Evolutionary conservation across 2,888 invertebrate species (phyloP), one percentile per base, ranked within the genome.

Genomic region (Hofmannophila pseudospretella): DNA sequence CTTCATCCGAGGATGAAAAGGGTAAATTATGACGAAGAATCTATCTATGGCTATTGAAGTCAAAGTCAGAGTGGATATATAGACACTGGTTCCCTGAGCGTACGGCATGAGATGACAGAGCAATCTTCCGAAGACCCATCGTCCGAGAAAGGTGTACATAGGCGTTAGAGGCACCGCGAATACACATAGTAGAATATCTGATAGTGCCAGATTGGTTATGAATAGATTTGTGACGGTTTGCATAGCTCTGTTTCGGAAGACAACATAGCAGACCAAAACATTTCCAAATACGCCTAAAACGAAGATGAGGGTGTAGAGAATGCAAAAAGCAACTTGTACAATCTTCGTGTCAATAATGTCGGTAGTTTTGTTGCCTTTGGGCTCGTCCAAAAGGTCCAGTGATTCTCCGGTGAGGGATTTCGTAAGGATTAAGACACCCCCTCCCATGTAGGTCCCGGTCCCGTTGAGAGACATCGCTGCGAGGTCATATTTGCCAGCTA

Each of bases 21-120:
- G 96, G 61, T 95, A 93, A 42, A 96, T 92, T 54, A 97, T 97
- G 38, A 96, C 96, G 62, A 96, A 93, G 75, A 94, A 97, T 45
- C 97, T 89, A 74, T 97, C 97, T 47, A 96, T 91, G 3, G 97
- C 96, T 54, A 97, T 97, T 16, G 96, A 94, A n/a, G 95, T 96
- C 12, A 97, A 88, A 0, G 97, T 97, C 39, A 96, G 84, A 0
- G 96, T 96, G 16, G 95, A 95, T 47, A 96, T 95, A 79, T 96
- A 97, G 29, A 97, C 95, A 64, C 94, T 94, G 33, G 94, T 93
- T 12, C 95, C 96, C 80, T 94, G 94, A 5, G 94, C 93, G 72
- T 94, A 94, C 0, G 96, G 94, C 48, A 97, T 93, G 30, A 96
- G 81, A 66, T 96, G 95, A 68, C 97, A 97, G 4, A 96, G 88